A percentile compares a stretch with the other conserved stretches of the same genome.
Evolutionary conservation across 2,888 invertebrate genomes (phyloP).

Genomic region (Ectemnius cavifrons): DNA sequence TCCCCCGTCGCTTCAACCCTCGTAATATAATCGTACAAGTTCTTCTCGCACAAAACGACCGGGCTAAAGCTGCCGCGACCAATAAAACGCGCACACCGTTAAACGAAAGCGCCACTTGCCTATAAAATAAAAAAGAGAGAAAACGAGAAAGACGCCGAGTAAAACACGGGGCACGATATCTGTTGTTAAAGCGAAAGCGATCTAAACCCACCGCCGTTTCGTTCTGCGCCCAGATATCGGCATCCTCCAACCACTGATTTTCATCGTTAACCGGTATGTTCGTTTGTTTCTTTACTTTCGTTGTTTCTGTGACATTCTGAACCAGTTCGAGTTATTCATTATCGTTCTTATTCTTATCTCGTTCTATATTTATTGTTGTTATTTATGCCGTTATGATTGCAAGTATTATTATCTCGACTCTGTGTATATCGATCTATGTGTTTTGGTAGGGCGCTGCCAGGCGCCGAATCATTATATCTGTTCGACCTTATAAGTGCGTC

Average conservation of each 20-base stretch:
- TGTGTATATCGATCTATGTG: conserved; percentile 48
- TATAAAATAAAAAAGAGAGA: not conserved
- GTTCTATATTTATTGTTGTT: conserved; percentile 55
- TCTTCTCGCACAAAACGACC: not conserved
- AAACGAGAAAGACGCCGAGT: not conserved
- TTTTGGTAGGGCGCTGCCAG: conserved; percentile 40
- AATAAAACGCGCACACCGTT: not conserved
- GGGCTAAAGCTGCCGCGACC: not conserved
- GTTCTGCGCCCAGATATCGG: conserved; percentile 69
- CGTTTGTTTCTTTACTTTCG: conserved; percentile 76
- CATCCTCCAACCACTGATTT: conserved; percentile 77
- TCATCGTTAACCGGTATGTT: conserved; percentile 78
- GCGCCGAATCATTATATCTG: conserved; percentile 49
- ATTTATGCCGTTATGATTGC: conserved; percentile 58
- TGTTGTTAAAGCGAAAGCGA: conserved; percentile 8
- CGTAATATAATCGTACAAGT: too few relatives aligned
- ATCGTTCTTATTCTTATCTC: conserved; percentile 55
- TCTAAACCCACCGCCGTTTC: conserved; percentile 57
- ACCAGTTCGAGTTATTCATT: conserved; percentile 57
- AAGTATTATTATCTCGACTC: conserved; percentile 39
- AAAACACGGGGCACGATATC: too few relatives aligned
- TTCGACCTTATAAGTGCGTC: conserved; percentile 22
- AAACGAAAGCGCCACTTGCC: not conserved
- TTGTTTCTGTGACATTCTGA: conserved; percentile 64
- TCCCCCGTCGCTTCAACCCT: not conserved